These are phyloP conservation scores for Forbesichthys agassizii DNA, from an alignment of 2,113 vertebrate genomes.

Conservation along the genomic window DNA sequence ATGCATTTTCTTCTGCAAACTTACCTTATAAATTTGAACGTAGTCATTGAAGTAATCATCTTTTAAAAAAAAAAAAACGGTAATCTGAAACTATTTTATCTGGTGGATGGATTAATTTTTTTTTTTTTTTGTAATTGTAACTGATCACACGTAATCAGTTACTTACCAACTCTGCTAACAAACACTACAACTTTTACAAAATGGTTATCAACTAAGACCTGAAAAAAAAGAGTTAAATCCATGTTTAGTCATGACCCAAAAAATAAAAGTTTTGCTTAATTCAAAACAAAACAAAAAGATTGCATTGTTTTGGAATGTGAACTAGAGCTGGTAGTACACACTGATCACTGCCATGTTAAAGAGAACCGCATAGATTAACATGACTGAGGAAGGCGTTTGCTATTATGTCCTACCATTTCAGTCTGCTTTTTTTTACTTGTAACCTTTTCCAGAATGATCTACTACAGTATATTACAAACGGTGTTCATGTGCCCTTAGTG, in stretches of 20 bases:
- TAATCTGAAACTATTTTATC: too few relatives aligned
- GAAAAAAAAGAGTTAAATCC: conserved; percentile 10
- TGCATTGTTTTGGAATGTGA: conserved; percentile 44
- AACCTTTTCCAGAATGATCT: background rate
- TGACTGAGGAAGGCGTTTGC: background rate
- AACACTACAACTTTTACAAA: too few relatives aligned
- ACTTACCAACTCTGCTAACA: too few relatives aligned
- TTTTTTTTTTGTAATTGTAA: too few relatives aligned
- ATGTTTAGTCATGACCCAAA: conserved; percentile 11
- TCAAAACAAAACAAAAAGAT: conserved; percentile 49
- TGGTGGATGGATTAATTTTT: too few relatives aligned
- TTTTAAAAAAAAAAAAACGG: too few relatives aligned
- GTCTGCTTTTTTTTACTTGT: background rate
- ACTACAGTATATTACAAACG: background rate
- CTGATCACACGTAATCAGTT: too few relatives aligned
- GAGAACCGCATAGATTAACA: background rate
- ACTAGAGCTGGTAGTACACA: background rate
- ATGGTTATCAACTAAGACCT: background rate
- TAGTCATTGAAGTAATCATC: too few relatives aligned
- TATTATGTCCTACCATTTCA: background rate
- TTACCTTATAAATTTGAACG: too few relatives aligned
- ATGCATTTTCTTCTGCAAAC: too few relatives aligned
- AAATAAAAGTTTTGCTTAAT: background rate
- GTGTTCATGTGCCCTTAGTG: conserved; percentile 47
- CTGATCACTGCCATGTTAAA: background rate